Conservation (phyloP, 2,888 invertebrate species). For the Lampropteryx suffumata region DNA sequence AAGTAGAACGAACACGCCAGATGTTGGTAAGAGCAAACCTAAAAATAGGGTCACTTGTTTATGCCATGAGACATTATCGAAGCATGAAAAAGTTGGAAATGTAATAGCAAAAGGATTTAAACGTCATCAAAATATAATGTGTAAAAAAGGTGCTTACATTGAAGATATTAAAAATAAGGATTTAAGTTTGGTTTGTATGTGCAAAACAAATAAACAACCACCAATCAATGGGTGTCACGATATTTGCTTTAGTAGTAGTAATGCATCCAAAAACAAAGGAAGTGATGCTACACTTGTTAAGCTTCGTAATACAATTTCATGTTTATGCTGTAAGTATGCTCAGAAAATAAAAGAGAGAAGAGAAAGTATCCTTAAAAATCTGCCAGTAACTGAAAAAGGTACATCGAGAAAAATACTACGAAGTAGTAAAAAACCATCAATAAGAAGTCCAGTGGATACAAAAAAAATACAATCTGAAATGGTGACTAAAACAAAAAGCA, state of each 20-base stretch:
- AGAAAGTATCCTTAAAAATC: neutral
- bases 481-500: slow-evolving; percentile 1
- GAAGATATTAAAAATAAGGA: slow-evolving; percentile 24
- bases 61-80: neutral
- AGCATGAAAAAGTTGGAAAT: slow-evolving; percentile 1
- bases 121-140: slow-evolving; percentile 1
- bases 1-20: too few species aligned
- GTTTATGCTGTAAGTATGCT: slow-evolving; percentile 31
- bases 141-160: slow-evolving; percentile 22
- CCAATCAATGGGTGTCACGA: slow-evolving; percentile 6
- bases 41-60: slow-evolving; percentile 4
- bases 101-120: slow-evolving; percentile 4
- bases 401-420: slow-evolving; percentile 30
- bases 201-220: slow-evolving; percentile 19
- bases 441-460: too few species aligned
- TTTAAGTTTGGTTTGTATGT: slow-evolving; percentile 25
- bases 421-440: slow-evolving; percentile 29
- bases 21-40: too few species aligned
- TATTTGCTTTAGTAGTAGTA: neutral
- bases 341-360: slow-evolving; percentile 25
- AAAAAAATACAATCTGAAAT: neutral
- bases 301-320: slow-evolving; percentile 26
- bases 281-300: slow-evolving; percentile 23
- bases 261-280: neutral
- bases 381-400: slow-evolving; percentile 8